Conservation (phyloP, 2,113 vertebrate species). For the Tetrax tetrax region DNA sequence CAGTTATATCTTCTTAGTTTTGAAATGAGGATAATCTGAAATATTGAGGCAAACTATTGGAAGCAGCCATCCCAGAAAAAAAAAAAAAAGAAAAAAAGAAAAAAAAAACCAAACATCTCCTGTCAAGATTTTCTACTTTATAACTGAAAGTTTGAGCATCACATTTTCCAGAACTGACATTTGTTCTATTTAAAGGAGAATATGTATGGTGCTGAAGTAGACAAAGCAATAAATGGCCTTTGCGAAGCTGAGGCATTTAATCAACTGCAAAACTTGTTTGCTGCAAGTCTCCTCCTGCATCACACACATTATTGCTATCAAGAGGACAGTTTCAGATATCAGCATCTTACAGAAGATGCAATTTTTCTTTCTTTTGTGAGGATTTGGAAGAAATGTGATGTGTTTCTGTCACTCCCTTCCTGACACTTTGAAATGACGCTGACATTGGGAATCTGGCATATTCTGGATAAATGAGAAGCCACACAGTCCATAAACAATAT, state of each 20-base stretch:
- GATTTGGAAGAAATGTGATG: neutral
- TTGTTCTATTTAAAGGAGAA: neutral
- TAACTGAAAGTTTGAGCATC: neutral
- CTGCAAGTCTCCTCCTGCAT: neutral
- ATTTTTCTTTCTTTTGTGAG: neutral
- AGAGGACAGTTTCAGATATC: neutral
- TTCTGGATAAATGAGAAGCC: neutral
- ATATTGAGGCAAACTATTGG: neutral
- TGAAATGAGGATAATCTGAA: constrained; percentile 4
- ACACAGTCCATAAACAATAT: neutral
- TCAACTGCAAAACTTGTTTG: neutral
- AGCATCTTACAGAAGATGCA: neutral
- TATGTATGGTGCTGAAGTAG: neutral
- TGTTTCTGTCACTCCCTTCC: neutral
- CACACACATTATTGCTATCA: neutral
- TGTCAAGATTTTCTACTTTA: neutral
- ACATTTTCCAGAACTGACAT: neutral
- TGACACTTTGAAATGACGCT: neutral
- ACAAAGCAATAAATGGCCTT: neutral
- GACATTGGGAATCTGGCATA: neutral
- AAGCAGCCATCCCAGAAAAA: neutral
- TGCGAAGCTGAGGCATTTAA: neutral
- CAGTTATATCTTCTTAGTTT: neutral
- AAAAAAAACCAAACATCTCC: accelerated
- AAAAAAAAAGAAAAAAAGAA: too few relatives aligned